A percentile compares a stretch with the other conserved stretches of the same genome.
Conservation (phyloP, 1,140 invertebrate species). For the Scaptomyza montana region DNA sequence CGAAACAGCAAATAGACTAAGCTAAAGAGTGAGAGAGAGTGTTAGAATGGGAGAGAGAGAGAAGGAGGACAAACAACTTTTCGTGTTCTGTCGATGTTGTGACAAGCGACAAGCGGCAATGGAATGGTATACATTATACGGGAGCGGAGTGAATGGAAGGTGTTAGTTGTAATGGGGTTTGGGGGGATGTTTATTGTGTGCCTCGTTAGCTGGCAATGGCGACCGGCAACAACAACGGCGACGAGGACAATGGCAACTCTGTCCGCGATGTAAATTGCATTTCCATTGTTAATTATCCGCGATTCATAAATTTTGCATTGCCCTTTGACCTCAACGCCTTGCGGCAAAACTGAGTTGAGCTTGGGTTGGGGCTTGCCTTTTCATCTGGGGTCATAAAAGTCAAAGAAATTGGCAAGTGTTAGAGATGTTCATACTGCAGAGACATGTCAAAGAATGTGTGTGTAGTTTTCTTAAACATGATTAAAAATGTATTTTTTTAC, state of each 20-base stretch:
- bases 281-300: constrained; percentile 80
- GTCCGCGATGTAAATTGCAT: constrained; percentile 73
- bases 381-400: too few species aligned
- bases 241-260: constrained; percentile 51
- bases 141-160: background rate
- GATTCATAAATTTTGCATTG: constrained; percentile 70
- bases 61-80: constrained; percentile 43
- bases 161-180: background rate
- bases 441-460: too few species aligned
- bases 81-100: constrained; percentile 76
- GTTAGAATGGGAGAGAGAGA: background rate
- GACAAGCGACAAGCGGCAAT: constrained; percentile 44
- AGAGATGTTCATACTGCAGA: too few species aligned
- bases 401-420: too few species aligned
- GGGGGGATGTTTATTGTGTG: constrained; percentile 55
- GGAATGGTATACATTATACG: background rate
- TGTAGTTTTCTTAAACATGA: too few species aligned
- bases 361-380: too few species aligned
- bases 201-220: constrained; percentile 63
- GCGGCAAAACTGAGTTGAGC: background rate
- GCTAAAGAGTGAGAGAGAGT: constrained; percentile 13
- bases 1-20: constrained; percentile 36
- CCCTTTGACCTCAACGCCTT: constrained; percentile 36
- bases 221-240: constrained; percentile 29
- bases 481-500: too few species aligned